phyloP scores from a whole-genome alignment of 2,888 invertebrate species.

The Scaptomyza parva region DNA sequence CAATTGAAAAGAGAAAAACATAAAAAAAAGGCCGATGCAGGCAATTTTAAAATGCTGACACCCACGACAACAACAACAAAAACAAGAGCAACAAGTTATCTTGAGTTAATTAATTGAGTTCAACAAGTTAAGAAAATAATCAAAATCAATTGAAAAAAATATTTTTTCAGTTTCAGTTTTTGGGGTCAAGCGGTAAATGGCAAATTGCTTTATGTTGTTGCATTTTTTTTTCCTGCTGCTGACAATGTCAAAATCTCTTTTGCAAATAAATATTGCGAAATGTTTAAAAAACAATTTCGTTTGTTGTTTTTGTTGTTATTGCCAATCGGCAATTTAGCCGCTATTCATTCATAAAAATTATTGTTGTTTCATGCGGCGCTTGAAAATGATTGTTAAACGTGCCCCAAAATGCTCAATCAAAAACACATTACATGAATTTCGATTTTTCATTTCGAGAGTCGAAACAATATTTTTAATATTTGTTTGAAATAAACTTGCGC shows the following conservation, averaged over 20 bases:
- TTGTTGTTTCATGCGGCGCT: conserved; percentile 63
- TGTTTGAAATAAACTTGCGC: conserved; percentile 31
- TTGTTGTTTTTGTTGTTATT: conserved; percentile 30
- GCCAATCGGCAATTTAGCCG: conserved; percentile 68
- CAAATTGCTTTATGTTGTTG: conserved; percentile 3
- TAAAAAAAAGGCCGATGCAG: not conserved
- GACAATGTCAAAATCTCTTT: conserved; percentile 54
- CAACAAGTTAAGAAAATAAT: conserved; percentile 81
- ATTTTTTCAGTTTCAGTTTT: conserved; percentile 17
- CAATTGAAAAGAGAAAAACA: not conserved
- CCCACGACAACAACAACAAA: conserved; percentile 35
- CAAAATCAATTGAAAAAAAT: conserved; percentile 78
- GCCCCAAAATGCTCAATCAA: conserved; percentile 69
- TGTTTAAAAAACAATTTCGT: conserved; percentile 36
- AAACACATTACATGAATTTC: conserved; percentile 74
- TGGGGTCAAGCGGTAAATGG: conserved; percentile 71
- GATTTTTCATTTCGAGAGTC: conserved; percentile 47
- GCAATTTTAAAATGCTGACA: conserved; percentile 40
- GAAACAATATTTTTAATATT: conserved; percentile 22
- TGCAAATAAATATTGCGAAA: conserved; percentile 67
- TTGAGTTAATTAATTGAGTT: conserved; percentile 82
- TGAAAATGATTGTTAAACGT: conserved; percentile 54
- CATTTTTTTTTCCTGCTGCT: conserved; percentile 26
- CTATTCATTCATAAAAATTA: conserved; percentile 72
- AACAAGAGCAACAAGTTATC: conserved; percentile 77